phyloP scores from a whole-genome alignment of 2,888 invertebrate species.

The Troglohyphantes excavatus region DNA sequence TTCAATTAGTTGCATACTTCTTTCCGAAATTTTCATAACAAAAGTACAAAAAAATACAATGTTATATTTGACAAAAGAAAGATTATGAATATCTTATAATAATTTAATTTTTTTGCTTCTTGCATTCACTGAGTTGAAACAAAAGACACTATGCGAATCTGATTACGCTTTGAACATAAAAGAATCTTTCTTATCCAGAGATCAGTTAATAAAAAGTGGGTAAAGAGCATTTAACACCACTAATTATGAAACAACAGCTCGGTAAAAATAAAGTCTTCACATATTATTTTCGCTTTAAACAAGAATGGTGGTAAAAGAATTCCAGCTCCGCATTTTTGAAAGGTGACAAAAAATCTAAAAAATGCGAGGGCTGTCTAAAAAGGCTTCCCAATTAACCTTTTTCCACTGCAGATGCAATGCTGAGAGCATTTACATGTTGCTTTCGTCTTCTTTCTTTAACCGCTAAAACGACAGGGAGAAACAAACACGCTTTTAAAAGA shows the following conservation, averaged over 20 bases:
- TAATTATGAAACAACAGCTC: constrained; percentile 35
- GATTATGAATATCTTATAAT: too few relatives aligned
- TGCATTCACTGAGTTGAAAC: too few relatives aligned
- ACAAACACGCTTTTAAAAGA: constrained; percentile 30
- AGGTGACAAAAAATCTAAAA: constrained; percentile 33
- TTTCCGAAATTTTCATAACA: too few relatives aligned
- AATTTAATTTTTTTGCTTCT: too few relatives aligned
- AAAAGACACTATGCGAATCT: too few relatives aligned
- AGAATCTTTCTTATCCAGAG: too few relatives aligned
- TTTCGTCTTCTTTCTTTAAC: constrained; percentile 32
- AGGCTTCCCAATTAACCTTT: constrained; percentile 54
- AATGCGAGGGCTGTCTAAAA: not conserved
- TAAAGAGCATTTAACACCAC: not conserved
- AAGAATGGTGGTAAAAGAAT: constrained; percentile 17
- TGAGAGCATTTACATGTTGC: constrained; percentile 73
- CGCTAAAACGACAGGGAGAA: not conserved
- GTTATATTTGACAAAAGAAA: too few relatives aligned
- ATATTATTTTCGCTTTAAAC: constrained; percentile 28
- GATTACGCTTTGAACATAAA: too few relatives aligned
- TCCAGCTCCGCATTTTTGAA: not conserved
- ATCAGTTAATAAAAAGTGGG: not conserved
- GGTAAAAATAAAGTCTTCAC: constrained; percentile 6
- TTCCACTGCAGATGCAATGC: constrained; percentile 39
- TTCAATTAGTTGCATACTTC: too few relatives aligned
- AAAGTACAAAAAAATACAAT: too few relatives aligned